Evolutionary conservation across 2,113 vertebrate species (phyloP).

Genomic region (Marmota monax): DNA sequence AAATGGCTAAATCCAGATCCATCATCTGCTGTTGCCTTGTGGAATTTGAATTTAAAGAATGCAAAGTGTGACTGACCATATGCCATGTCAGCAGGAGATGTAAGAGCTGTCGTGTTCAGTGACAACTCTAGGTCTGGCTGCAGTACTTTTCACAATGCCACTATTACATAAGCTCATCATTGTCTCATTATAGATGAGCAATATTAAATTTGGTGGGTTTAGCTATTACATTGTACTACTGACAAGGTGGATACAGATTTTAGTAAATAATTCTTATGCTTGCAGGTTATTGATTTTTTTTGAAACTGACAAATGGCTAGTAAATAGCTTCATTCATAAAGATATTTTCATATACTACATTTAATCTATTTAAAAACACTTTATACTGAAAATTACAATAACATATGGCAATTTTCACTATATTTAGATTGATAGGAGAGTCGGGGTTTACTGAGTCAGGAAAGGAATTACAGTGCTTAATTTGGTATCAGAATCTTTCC

Average conservation of each 20-base stretch:
- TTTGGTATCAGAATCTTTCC: conserved; percentile 26
- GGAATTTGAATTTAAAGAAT: conserved; percentile 48
- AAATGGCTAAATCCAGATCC: neutral
- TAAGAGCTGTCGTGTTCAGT: neutral
- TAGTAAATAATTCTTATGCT: neutral
- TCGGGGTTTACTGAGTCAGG: neutral
- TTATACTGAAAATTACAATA: conserved; percentile 55
- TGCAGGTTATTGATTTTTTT: conserved; percentile 7
- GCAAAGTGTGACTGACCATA: neutral
- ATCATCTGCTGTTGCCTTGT: neutral
- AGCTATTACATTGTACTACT: neutral
- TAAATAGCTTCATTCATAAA: conserved; percentile 25
- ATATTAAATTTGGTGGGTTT: neutral
- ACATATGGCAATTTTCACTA: conserved; percentile 45
- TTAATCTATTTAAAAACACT: conserved; percentile 38
- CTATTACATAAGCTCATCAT: neutral
- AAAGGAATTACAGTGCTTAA: conserved; percentile 43
- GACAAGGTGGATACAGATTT: neutral
- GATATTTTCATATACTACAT: neutral
- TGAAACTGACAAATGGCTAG: neutral
- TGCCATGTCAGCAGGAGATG: neutral
- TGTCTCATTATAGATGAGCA: neutral
- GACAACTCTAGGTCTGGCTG: neutral
- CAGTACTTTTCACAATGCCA: neutral
- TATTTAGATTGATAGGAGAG: conserved; percentile 21